Evolutionary conservation across 2,888 invertebrate genomes (phyloP), one percentile per base, ranked within the genome.

Genomic region (Ernsta delagoae): DNA sequence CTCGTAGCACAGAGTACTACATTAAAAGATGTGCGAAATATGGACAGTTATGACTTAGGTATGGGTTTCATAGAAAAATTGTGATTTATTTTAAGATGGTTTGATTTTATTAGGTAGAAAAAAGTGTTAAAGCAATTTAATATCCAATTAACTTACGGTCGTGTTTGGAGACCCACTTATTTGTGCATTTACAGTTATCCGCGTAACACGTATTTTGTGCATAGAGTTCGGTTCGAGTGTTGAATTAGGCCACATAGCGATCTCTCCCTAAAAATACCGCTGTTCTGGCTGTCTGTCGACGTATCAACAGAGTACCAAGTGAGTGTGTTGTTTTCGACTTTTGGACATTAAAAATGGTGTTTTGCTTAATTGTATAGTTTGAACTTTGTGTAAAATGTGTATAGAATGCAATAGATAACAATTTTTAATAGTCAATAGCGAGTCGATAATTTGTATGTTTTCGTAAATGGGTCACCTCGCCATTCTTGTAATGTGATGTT

Each of bases 211-310:
- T 92, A 93, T 93, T 92, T 93, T 92, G 93, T 93, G 92, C 91
- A 93, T 92, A 91, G 89, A 92, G 92, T 89, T 92, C 80, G 84
- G 24, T 24, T 24, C 24, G 24, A 90, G 90, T 90, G 90, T 90
- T 90, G 93, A 94, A 94, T 94, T 94, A 93, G 93, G 93, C 93
- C 93, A 94, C 93, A 94, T 94, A 94, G 93, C 93, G 93, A 94
- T 93, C 93, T 94, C 93, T 94, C 93, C 93, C 93, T 94, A 92
- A 93, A 93, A 93, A 24, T 93, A 93, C 93, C 93, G 93, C 93
- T 93, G 93, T 89, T 92, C 91, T 90, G 92, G 90, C 83, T 93
- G 93, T 93, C 93, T 93, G 93, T 93, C 93, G 93, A 93, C 93
- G 93, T 94, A 93, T 93, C 90, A 93, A 83, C 83, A 73, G 77